phyloP scores from a whole-genome alignment of 2,888 invertebrate genomes.

The Eudemis profundana region DNA sequence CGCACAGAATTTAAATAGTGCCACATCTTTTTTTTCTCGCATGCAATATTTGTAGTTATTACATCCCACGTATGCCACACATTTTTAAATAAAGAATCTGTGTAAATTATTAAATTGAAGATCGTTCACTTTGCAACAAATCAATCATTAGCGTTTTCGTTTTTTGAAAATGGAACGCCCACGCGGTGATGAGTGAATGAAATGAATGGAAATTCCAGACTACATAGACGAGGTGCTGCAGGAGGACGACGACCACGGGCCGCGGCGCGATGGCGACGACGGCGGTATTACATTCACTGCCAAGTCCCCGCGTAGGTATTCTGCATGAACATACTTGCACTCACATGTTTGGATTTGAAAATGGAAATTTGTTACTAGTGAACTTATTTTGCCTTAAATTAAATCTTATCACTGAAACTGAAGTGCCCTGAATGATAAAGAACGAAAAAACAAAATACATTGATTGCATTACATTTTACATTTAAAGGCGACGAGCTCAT shows the following conservation, averaged over 20 bases:
- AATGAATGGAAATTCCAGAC: constrained; percentile 79
- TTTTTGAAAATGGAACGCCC: constrained; percentile 36
- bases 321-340: constrained; percentile 71
- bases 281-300: constrained; percentile 96
- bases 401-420: background rate
- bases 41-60: constrained; percentile 36
- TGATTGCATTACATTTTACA: no score
- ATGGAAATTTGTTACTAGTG: constrained; percentile 17
- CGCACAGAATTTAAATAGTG: constrained; percentile 13
- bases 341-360: constrained; percentile 74
- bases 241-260: constrained; percentile 83
- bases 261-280: constrained; percentile 88
- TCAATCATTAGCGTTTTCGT: constrained; percentile 25
- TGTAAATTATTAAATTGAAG: background rate
- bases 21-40: constrained; percentile 31
- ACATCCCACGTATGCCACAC: constrained; percentile 25
- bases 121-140: constrained; percentile 10
- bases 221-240: constrained; percentile 94
- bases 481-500: no score
- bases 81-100: constrained; percentile 2
- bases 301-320: constrained; percentile 93
- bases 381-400: constrained; percentile 22
- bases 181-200: constrained; percentile 28
- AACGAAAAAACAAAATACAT: no score
- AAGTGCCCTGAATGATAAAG: no score